phyloP scores from a whole-genome alignment of 2,113 vertebrate genomes.

The Pipa parva region DNA sequence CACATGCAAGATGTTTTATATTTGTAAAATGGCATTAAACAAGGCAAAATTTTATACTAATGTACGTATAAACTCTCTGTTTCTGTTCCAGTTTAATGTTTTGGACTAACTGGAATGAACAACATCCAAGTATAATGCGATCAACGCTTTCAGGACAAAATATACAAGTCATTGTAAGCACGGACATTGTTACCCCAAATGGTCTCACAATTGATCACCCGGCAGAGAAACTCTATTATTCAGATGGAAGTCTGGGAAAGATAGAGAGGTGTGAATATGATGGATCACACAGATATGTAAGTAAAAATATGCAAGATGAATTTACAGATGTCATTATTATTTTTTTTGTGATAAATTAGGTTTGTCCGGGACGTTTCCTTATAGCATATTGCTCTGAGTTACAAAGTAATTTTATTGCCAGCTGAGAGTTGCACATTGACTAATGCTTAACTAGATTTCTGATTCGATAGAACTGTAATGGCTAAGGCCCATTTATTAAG shows the following conservation, averaged over 20 bases:
- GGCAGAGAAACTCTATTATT: conserved; percentile 94
- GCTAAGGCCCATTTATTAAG: conserved; percentile 5
- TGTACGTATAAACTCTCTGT: too few species aligned
- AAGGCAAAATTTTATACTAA: too few species aligned
- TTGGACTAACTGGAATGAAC: conserved; percentile 99
- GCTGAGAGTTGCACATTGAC: background rate
- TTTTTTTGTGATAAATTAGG: background rate
- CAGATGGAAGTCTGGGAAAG: conserved; percentile 89
- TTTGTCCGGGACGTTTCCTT: background rate
- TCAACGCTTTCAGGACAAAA: conserved; percentile 85
- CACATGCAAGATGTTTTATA: too few species aligned
- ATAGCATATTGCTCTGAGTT: background rate
- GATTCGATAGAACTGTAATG: background rate
- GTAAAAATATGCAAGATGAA: conserved; percentile 51
- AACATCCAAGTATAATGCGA: conserved; percentile 94
- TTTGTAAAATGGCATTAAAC: too few species aligned
- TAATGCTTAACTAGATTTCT: background rate
- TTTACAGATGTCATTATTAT: background rate
- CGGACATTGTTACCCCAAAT: conserved; percentile 90
- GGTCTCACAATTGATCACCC: conserved; percentile 92
- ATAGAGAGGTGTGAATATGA: conserved; percentile 97
- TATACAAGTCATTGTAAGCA: conserved; percentile 81
- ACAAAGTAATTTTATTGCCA: background rate
- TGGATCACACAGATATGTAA: conserved; percentile 88
- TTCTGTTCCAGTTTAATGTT: conserved; percentile 85